phyloP scores from a whole-genome alignment of 2,797 vertebrate genomes.

The Hipposideros larvatus region DNA sequence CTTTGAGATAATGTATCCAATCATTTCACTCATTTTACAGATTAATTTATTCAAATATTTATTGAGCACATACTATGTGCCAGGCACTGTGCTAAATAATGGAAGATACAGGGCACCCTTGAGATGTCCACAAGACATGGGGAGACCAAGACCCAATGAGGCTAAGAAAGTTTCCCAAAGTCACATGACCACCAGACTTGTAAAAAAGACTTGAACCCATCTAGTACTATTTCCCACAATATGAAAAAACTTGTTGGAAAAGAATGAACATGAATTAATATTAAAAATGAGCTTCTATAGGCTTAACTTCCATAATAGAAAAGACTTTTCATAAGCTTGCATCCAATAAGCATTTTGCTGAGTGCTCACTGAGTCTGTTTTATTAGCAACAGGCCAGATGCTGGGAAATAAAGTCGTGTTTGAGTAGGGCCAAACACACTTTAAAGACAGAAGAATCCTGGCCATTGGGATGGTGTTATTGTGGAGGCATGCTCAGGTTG shows the following conservation, averaged over 20 bases:
- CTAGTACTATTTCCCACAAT: background rate
- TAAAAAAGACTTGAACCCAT: background rate
- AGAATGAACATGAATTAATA: background rate
- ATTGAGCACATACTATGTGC: background rate
- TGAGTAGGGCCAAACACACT: background rate
- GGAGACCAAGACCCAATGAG: background rate
- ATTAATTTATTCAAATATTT: background rate
- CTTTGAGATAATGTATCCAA: background rate
- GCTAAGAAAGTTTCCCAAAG: background rate
- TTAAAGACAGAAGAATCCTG: background rate
- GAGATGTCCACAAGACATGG: background rate
- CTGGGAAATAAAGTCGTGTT: background rate
- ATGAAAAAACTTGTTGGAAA: background rate
- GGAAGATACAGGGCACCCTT: background rate
- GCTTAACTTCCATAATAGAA: background rate
- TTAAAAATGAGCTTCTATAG: background rate
- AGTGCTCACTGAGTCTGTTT: background rate
- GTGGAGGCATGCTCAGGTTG: background rate
- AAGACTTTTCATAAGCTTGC: background rate
- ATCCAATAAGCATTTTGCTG: background rate
- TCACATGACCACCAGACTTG: rapidly evolving
- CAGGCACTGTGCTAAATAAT: background rate
- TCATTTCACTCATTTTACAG: background rate
- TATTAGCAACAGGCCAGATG: background rate
- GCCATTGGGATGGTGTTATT: background rate